Base-by-base conservation (phyloP, 2,113 vertebrate species). In the Rhea americana region DNA sequence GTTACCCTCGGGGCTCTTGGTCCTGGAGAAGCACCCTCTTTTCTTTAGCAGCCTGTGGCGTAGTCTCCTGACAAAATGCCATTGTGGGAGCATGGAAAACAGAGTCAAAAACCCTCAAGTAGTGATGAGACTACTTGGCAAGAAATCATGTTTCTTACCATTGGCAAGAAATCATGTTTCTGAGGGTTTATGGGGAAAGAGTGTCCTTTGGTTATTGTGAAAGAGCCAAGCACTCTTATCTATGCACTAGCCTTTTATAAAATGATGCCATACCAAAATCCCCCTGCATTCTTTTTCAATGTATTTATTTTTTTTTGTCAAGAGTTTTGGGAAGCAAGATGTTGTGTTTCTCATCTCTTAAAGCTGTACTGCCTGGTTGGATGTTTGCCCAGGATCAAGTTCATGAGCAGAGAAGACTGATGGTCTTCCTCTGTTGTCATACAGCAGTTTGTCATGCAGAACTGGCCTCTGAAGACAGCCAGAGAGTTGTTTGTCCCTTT, bases 291-390 rank as follows among this genome's bases (percentile, higher is more conserved):
- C 72, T 87, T 63, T 85, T 85, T 55, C 39, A 55, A 26, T 65
- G 37, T 0, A 2, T 81, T 85, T 90, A 32, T 87, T 91, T 91
- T 72, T 83, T 93, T 89, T 53, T 13, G 37, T 58, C 50, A 68
- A 51, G 77, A 63, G 51, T 88, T 91, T 90, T 61, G 73, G 80
- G 85, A 95, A 86, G 68, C 39, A 71, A 86, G 70, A 61, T 56
- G 41, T 8, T 82, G 72, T 48, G 63, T 50, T 17, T 93, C 90
- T 92, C 5, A 3, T n/a, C 48, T 89, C 77, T 84, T 89, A 56
- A 93, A 89, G 70, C 58, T 93, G 58, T 75, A 67, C 39, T 87
- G 51, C 50, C 18, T 75, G 15, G 55, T 85, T 76, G 73, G 67
- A 74, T 74, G 50, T 78, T 82, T 86, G 66, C 10, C 28, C 48